Evolutionary conservation across 2,888 invertebrate genomes (phyloP), one percentile per base, ranked within the genome.

Genomic region (Pseudococcus jackbeardsleyi): DNA sequence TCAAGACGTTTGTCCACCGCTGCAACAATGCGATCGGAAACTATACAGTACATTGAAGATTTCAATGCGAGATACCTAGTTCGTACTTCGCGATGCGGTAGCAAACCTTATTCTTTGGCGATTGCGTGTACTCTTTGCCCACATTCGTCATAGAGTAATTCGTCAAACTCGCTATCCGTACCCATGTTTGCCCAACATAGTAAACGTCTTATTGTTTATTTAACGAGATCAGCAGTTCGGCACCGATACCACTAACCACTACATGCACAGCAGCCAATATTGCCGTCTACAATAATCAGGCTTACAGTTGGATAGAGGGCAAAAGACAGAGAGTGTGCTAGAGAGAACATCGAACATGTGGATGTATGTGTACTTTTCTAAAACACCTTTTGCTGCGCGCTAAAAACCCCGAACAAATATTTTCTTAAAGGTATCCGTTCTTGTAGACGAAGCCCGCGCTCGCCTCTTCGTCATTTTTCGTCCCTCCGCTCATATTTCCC

Each of bases 181-280:
- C n/a, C n/a, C n/a, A 64, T 54, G 54, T 64, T 64, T 64, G 19
- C 15, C 15, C 19, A 64, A 64, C 19, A 64, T 17, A 17, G 64
- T 64, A 64, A 64, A 64, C 64, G 64, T 64, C 50, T 84, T 84
- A 84, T 84, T 84, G 50, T 84, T 84, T 84, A 84, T 48, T 84
- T 50, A 84, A 84, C 50, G 11, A 84, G 46, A 46, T 26, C 50
- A 46, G 26, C n/a, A 19, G 11, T 39, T n/a, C 84, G 33, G 42
- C 9, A 42, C 42, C 42, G 7, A 9, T 42, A 39, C 39, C 42
- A 26, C 17, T 11, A 11, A n/a, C n/a, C n/a, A n/a, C n/a, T n/a
- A 46, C 46, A 46, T 8, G 46, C 48, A 50, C 48, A 50, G 48
- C 48, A 50, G 48, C 48, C 1, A 12, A 50, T 15, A 50, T n/a